phyloP scores from a whole-genome alignment of 2,888 invertebrate genomes.

The Drosophila seclusa region DNA sequence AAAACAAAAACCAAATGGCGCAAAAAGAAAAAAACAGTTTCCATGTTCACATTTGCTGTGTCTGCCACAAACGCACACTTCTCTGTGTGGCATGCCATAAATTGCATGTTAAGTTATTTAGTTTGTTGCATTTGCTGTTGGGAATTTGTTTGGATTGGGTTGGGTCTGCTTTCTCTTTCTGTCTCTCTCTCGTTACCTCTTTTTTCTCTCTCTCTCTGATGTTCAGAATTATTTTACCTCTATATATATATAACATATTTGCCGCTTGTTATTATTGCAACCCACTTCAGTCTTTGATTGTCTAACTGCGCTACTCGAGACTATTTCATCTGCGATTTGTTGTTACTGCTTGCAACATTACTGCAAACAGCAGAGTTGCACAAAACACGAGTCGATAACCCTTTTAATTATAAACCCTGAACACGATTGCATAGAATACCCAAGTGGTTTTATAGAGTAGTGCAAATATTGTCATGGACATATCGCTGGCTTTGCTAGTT shows the following conservation, averaged over 20 bases:
- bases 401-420: constrained; percentile 26
- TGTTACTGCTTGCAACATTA: constrained; percentile 20
- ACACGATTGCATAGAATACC: not conserved
- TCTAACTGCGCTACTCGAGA: constrained; percentile 55
- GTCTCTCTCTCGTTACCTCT: not conserved
- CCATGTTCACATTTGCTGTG: constrained; percentile 55
- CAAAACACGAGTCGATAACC: constrained; percentile 48
- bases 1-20: constrained; percentile 14
- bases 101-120: constrained; percentile 50
- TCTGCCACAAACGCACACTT: not conserved
- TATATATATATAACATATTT: constrained; percentile 8
- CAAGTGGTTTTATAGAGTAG: not conserved
- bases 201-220: not conserved
- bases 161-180: constrained; percentile 1
- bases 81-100: constrained; percentile 32
- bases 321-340: constrained; percentile 51
- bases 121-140: constrained; percentile 47
- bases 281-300: constrained; percentile 49
- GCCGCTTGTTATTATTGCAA: constrained; percentile 40
- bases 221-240: constrained; percentile 28
- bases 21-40: constrained; percentile 50
- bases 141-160: constrained; percentile 13
- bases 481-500: not conserved
- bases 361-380: constrained; percentile 33
- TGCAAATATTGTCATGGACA: not conserved